Base-by-base conservation (phyloP, 2,888 invertebrate genomes). In the Drosophila mercatorum region DNA sequence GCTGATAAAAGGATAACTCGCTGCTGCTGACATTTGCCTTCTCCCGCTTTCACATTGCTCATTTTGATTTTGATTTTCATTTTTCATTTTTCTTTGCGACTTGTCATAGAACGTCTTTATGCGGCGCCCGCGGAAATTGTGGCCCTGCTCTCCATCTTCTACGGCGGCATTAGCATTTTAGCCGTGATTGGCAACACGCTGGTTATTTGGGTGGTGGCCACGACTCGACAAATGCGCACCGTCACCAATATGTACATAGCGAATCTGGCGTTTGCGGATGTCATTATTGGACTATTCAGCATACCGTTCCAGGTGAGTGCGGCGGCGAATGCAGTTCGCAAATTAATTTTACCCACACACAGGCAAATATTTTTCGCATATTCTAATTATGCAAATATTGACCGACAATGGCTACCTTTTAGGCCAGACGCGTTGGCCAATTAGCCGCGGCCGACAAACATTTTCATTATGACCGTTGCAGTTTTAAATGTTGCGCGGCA, bases 201-300 rank as follows among this genome's bases (percentile, higher is more conserved):
- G n/a, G 97, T 97, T 22, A 96, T 97, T 92, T 96, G 96, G 95
- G 95, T 97, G 64, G 96, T 97, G 31, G 95, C 95, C 43, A 96
- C 96, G 14, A 96, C 96, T 63, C 93, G 95, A 40, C 94, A 96
- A 75, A 97, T 97, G 97, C 95, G 96, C 85, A 97, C 96, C 72
- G 96, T 96, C 79, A 97, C 97, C 51, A 97, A 97, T 92, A 96
- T 96, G 92, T 97, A 96, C 93, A 97, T 97, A 82, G 96, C 96
- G 17, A 97, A 97, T 93, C 93, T 97, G 91, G 97, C 97, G 3
- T 93, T 96, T 77, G 97, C 97, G 28, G 97, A 97, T 91, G 96
- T 97, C 89, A 95, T 97, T 75, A 97, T 97, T 90, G 97, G 96
- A 68, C 94, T 97, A 81, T 97, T 97, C 91, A 95, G 96, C 73